phyloP scores from a whole-genome alignment of 92 coral and sea anemone genomes.

The Metridium senile region DNA sequence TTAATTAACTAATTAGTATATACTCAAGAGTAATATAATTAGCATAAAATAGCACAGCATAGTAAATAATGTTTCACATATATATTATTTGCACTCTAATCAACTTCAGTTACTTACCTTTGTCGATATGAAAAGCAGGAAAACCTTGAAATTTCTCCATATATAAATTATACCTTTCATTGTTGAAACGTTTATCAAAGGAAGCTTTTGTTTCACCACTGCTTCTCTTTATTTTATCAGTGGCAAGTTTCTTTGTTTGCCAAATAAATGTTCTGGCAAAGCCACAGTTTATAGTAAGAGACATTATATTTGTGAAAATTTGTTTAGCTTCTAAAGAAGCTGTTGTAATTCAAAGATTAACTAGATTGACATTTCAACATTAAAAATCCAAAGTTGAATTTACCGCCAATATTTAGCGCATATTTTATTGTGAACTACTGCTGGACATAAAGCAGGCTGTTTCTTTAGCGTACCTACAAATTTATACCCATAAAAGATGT shows the following conservation, averaged over 20 bases:
- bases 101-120: constrained; percentile 6
- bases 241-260: constrained; percentile 27
- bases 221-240: not conserved
- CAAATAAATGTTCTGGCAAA: constrained; percentile 25
- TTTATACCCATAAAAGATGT: no score
- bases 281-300: constrained; percentile 21
- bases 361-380: not conserved
- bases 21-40: no score
- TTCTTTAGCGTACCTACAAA: no score
- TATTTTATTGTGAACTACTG: no score
- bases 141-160: constrained; percentile 14
- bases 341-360: not conserved
- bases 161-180: constrained; percentile 22
- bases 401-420: no score
- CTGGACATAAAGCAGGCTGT: no score
- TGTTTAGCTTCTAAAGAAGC: not conserved
- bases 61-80: no score
- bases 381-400: not conserved
- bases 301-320: constrained; percentile 10
- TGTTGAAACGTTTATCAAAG: not conserved
- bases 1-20: no score
- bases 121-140: constrained; percentile 30
- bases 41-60: no score
- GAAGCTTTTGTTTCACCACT: constrained; percentile 14
- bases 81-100: no score